Evolutionary conservation across 2,888 invertebrate species (phyloP).

Genomic region (Heliconius erato): DNA sequence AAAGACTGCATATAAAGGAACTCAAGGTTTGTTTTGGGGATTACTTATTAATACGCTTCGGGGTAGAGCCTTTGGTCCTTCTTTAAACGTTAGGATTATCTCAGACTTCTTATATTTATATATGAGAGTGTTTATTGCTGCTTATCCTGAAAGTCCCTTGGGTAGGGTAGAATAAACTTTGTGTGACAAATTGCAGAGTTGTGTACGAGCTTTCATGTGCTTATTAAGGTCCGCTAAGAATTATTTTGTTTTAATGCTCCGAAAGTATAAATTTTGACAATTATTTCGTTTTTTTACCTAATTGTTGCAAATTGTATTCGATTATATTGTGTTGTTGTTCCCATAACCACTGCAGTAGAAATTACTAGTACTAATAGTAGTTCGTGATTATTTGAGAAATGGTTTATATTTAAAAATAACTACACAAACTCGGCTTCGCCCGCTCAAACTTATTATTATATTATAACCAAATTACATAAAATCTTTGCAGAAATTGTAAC

Average conservation of each 20-base stretch:
- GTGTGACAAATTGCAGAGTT: conserved; percentile 24
- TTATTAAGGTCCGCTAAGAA: conserved; percentile 6
- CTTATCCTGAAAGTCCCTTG: background rate
- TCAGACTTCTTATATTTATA: conserved; percentile 6
- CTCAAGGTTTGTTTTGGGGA: conserved; percentile 21
- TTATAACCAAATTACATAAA: too few relatives aligned
- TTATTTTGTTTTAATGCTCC: background rate
- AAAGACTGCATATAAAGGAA: conserved; percentile 17
- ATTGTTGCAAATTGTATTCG: background rate
- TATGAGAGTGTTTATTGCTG: conserved; percentile 16
- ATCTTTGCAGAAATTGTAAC: too few relatives aligned
- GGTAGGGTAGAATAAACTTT: conserved; percentile 11
- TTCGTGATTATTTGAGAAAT: too few relatives aligned
- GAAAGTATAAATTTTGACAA: too few relatives aligned
- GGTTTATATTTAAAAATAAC: too few relatives aligned
- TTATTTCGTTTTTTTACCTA: background rate
- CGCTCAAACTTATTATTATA: too few relatives aligned
- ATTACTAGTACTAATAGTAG: too few relatives aligned
- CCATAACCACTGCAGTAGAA: too few relatives aligned
- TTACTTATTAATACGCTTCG: conserved; percentile 23
- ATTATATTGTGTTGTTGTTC: background rate
- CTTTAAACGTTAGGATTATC: conserved; percentile 19
- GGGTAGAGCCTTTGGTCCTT: background rate
- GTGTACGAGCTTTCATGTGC: background rate
- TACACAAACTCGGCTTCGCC: too few relatives aligned